Evolutionary conservation across 1,140 invertebrate species (phyloP), one percentile per base, ranked within the genome.

Genomic region (Parapsyche elsis): DNA sequence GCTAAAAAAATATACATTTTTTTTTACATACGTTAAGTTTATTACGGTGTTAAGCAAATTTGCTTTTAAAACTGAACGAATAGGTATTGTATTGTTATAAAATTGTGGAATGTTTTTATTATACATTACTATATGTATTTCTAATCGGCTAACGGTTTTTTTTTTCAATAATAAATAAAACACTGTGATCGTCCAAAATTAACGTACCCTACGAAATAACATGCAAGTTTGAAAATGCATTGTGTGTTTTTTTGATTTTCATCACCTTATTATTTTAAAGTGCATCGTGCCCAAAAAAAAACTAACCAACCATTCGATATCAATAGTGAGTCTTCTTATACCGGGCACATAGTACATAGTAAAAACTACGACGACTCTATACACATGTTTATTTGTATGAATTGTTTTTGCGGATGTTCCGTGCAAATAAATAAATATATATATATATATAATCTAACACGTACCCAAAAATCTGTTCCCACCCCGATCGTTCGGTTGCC

Each of bases 251-350:
- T 19, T 9, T 9, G 19, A 9, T 19, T 19, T 61, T 38, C 49
- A 53, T 16, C 49, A 53, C 7, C n/a, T 38, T 53, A 12, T 53
- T 12, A 53, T 53, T 1, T 4, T 38, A 38, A 30, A 67, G 24
- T 67, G 64, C 64, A 67, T 67, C 64, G 2, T 26, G 64, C 24
- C 30, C 64, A 67, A 53, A n/a, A n/a, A n/a, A n/a, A n/a, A n/a
- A n/a, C n/a, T n/a, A n/a, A 67, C 64, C 26, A 67, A 67, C 30
- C 64, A 53, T 67, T 26, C 24, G 64, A 67, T 67, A 67, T 67
- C 64, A 67, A 67, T 67, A 67, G 30, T 64, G 16, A 64, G 30
- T 38, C 30, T 38, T 38, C 7, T 38, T 38, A 1, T 7, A 38
- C 30, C n/a, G n/a, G 30, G 30, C 30, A 38, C 30, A 38, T 7